Evolutionary conservation across 2,797 vertebrate genomes (phyloP), one percentile per base, ranked within the genome.

Genomic region (Xerus rutilus): DNA sequence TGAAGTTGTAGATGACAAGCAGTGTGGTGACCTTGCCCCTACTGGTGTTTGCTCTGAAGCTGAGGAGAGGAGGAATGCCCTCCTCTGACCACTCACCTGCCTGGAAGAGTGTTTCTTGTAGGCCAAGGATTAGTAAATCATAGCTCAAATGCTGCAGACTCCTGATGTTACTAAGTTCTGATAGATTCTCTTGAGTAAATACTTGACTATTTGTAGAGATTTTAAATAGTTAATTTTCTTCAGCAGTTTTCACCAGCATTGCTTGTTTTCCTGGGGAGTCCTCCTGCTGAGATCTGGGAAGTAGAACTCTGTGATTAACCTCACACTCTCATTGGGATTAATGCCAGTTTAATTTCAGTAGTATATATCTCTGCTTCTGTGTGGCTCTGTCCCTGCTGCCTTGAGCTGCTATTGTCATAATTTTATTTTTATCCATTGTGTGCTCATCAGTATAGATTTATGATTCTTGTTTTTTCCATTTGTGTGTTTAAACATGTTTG

Each of bases 401-500:
- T 91, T 89, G 65, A 85, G 52, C 69, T 77, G 52, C 85, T 89
- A 65, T 15, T 88, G 81, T 89, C 39, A 35, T 49, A 76, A 65
- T 57, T 76, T 91, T 47, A 76, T 62, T 59, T 82, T 69, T 69
- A 39, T 64, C 57, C 32, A 79, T 59, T 82, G 30, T 93, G 59
- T 91, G 30, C 69, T 90, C 32, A 39, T 82, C 72, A 74, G 6
- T 10, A 72, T 67, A 78, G 59, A 73, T 85, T 57, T 87, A 32
- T 81, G 70, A n/a, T 88, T 72, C 82, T 93, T 70, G n/a, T 59
- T 86, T 87, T n/a, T 59, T 65, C 35, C 9, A 54, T 30, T 72
- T 89, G 23, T 78, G 45, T 92, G 91, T 91, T 84, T 72, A 88
- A 45, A 87, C 15, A 57, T 77, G 87, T 49, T 52, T 25, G 45